Conservation (phyloP, 2,113 vertebrate genomes). For the Irena cyanogastra region DNA sequence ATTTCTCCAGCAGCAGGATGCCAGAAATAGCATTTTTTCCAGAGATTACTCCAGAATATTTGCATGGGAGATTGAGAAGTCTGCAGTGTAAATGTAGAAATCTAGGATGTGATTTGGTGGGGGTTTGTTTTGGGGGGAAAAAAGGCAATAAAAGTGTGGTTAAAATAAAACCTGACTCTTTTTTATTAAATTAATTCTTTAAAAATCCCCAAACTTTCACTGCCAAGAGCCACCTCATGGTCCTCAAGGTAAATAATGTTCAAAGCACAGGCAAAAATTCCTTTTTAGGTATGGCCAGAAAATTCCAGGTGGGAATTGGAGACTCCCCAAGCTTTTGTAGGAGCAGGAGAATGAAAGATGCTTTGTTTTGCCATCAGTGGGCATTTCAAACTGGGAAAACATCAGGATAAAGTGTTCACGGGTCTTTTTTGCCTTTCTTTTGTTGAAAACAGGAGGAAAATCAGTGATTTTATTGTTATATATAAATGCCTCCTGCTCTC, state of each 20-base stretch:
- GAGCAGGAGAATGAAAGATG: neutral
- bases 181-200: neutral
- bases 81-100: neutral
- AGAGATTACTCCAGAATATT: neutral
- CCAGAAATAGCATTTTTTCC: neutral
- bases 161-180: slow-evolving; percentile 12
- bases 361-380: neutral
- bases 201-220: neutral
- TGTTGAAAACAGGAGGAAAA: neutral
- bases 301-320: neutral
- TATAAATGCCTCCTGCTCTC: neutral
- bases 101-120: neutral
- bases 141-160: slow-evolving; percentile 32
- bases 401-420: rapidly evolving
- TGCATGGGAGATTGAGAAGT: neutral
- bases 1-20: neutral
- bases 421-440: neutral
- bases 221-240: neutral
- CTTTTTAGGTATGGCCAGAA: neutral
- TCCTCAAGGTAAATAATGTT: neutral
- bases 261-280: neutral
- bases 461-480: rapidly evolving
- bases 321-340: neutral
- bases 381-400: neutral
- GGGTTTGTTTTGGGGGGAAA: neutral